Evolutionary conservation across 2,888 invertebrate species (phyloP).

Genomic region (Apamea anceps): DNA sequence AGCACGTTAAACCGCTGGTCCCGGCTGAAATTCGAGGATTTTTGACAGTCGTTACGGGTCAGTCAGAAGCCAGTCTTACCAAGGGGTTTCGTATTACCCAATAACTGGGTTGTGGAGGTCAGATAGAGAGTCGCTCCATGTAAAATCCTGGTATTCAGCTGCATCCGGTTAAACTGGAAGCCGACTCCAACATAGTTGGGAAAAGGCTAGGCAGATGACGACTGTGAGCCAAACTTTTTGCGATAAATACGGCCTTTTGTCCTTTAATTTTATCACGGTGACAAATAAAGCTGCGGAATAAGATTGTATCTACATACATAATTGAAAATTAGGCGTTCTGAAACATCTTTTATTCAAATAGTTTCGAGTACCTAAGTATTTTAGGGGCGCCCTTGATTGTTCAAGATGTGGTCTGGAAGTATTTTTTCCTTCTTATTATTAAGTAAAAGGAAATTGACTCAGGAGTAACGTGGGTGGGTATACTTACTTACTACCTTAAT

Average conservation of each 20-base stretch:
- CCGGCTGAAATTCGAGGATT: neutral
- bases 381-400: constrained; percentile 39
- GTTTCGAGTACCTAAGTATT: constrained; percentile 29
- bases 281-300: constrained; percentile 52
- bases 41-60: neutral
- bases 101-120: too few species aligned
- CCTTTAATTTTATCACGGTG: constrained; percentile 33
- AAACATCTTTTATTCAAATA: constrained; percentile 62
- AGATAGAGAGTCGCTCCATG: too few species aligned
- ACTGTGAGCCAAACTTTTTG: neutral
- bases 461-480: neutral
- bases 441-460: constrained; percentile 20
- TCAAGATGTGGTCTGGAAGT: constrained; percentile 43
- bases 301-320: constrained; percentile 45
- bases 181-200: too few species aligned
- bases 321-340: constrained; percentile 48
- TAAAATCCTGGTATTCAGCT: neutral
- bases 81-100: neutral
- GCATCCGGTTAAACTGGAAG: too few species aligned
- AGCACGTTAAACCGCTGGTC: neutral
- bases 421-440: constrained; percentile 38
- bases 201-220: too few species aligned
- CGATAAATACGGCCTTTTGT: constrained; percentile 9
- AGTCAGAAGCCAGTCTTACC: neutral
- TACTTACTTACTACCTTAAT: neutral